Conservation (phyloP, 2,113 vertebrate species). For the Panthera uncia region DNA sequence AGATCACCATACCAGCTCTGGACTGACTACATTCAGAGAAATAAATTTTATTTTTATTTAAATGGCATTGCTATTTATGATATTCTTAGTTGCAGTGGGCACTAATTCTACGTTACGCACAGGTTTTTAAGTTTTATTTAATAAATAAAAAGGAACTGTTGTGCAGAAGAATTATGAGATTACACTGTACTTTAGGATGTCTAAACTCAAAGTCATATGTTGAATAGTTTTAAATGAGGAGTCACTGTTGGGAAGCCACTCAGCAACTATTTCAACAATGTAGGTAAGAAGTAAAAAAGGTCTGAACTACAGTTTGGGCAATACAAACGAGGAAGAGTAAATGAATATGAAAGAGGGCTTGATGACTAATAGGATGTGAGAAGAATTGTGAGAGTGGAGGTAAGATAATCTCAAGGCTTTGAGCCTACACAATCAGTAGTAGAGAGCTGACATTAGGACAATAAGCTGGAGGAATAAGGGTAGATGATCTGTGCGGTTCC, state of each 20-base stretch:
- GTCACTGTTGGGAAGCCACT: background rate
- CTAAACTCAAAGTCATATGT: background rate
- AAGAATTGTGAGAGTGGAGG: background rate
- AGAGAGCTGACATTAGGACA: background rate
- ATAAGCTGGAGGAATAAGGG: background rate
- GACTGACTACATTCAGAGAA: background rate
- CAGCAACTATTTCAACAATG: background rate
- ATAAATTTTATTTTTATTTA: background rate
- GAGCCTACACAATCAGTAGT: fast-evolving
- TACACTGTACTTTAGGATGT: background rate
- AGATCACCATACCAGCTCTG: background rate
- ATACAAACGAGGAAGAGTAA: background rate
- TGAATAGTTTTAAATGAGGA: background rate
- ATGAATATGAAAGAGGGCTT: background rate
- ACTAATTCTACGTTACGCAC: background rate
- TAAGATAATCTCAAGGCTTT: background rate
- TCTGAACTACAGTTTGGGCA: background rate
- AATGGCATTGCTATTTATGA: background rate
- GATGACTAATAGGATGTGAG: background rate
- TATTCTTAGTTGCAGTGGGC: background rate
- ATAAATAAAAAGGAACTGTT: background rate
- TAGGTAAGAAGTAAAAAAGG: background rate
- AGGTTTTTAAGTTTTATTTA: background rate
- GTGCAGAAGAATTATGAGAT: background rate
- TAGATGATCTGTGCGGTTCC: background rate